These are phyloP conservation scores for Phyllostomus hastatus DNA, from an alignment of 2,113 vertebrate genomes.

Conservation along the genomic window DNA sequence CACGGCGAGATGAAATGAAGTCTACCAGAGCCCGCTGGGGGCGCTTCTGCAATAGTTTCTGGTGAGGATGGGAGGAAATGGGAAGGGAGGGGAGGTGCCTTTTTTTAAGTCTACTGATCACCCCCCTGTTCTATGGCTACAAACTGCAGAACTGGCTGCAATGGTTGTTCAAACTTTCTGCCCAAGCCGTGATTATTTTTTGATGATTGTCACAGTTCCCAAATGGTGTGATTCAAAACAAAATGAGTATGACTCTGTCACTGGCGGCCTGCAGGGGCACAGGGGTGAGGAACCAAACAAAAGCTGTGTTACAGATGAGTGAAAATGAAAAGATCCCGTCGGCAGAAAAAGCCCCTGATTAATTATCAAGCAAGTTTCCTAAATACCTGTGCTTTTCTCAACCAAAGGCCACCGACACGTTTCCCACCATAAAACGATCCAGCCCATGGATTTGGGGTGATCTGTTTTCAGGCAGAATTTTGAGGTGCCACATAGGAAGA, in stretches of 20 bases:
- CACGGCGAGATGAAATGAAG: rapidly evolving
- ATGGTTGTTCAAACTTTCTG: neutral
- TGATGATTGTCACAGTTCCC: neutral
- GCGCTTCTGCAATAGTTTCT: neutral
- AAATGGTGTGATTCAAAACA: neutral
- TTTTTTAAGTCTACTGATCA: too few species aligned
- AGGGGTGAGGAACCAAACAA: conserved; percentile 43
- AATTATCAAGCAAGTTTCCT: conserved; percentile 39
- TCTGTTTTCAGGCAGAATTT: neutral
- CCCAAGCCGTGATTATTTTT: neutral
- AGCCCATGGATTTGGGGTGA: neutral
- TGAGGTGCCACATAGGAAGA: neutral
- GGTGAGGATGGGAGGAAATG: neutral
- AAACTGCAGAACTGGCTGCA: neutral
- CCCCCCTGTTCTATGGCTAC: rapidly evolving
- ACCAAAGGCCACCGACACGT: conserved; percentile 69
- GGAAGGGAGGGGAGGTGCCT: neutral
- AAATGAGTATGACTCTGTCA: neutral
- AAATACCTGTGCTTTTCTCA: conserved; percentile 72
- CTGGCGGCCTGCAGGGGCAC: conserved; percentile 9
- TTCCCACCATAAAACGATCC: neutral
- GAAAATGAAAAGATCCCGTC: conserved; percentile 46
- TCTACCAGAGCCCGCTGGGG: neutral
- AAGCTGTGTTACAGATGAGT: conserved; percentile 18
- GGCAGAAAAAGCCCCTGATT: neutral